phyloP scores from a whole-genome alignment of 1,140 invertebrate genomes.

The Drosophila eugracilis region DNA sequence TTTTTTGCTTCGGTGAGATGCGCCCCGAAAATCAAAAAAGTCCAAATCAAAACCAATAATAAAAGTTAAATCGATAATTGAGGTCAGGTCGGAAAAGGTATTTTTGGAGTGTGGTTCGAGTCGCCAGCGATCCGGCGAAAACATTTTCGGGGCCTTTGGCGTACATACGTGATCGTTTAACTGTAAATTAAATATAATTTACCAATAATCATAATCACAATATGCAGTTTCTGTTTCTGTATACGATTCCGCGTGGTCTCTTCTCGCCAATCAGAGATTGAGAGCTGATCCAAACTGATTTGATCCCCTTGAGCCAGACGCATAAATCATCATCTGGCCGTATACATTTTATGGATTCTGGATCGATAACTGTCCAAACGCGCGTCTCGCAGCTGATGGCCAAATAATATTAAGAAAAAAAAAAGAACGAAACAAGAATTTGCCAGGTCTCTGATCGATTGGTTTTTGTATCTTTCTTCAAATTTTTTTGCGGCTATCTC shows the following conservation, averaged over 20 bases:
- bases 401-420: conserved; percentile 9
- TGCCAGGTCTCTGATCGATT: conserved; percentile 50
- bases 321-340: conserved; percentile 69
- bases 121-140: conserved; percentile 10
- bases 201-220: conserved; percentile 84
- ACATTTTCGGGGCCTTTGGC: conserved; percentile 48
- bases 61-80: conserved; percentile 85
- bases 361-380: conserved; percentile 76
- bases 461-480: conserved; percentile 28
- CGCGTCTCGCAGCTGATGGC: conserved; percentile 61
- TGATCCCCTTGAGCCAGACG: conserved; percentile 75
- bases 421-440: conserved; percentile 22
- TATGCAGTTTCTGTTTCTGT: conserved; percentile 59
- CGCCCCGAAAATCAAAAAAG: conserved; percentile 66
- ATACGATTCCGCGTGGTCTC: conserved; percentile 9
- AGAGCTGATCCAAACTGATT: conserved; percentile 52
- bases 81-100: conserved; percentile 70
- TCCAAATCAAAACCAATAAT: conserved; percentile 84
- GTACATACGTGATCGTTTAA: conserved; percentile 84
- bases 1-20: conserved; percentile 53
- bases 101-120: conserved; percentile 32
- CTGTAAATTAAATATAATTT: conserved; percentile 85
- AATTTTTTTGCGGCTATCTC: conserved; percentile 32
- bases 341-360: conserved; percentile 34
- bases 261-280: conserved; percentile 41